Conservation (phyloP, 2,888 invertebrate species). For the Perizoma affinitatum region DNA sequence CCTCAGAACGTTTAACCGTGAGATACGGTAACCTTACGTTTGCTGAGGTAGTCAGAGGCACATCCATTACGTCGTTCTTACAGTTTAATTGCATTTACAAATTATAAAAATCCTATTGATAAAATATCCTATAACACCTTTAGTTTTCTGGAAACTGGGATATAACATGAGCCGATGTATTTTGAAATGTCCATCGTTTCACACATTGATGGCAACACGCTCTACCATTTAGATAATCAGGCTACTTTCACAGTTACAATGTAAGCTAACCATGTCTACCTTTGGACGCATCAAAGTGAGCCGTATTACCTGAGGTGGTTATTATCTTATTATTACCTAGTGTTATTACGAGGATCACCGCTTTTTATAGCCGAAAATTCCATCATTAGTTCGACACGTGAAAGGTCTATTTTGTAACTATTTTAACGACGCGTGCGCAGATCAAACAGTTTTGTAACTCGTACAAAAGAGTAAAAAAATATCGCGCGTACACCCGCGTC, state of each 20-base stretch:
- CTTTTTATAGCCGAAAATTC: conserved; percentile 1
- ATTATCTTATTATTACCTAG: conserved; percentile 1
- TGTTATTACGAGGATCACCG: neutral
- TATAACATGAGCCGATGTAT: neutral
- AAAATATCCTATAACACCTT: too few relatives aligned
- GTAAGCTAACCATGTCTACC: neutral
- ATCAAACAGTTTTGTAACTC: too few relatives aligned
- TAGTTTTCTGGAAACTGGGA: too few relatives aligned
- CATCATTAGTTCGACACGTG: conserved; percentile 3
- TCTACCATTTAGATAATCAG: neutral
- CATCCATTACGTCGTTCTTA: too few relatives aligned
- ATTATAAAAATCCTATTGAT: too few relatives aligned
- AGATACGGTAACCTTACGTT: too few relatives aligned
- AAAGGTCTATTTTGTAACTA: neutral
- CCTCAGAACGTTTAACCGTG: too few relatives aligned
- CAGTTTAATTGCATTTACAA: too few relatives aligned
- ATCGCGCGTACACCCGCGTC: too few relatives aligned
- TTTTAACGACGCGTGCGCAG: neutral
- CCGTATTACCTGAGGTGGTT: conserved; percentile 3
- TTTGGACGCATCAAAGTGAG: conserved; percentile 9
- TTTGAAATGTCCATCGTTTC: neutral
- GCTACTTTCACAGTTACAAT: conserved; percentile 7
- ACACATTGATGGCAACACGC: conserved; percentile 3
- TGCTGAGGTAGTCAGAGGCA: too few relatives aligned
- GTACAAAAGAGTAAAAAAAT: too few relatives aligned